Evolutionary conservation across 2,797 vertebrate genomes (phyloP).

Genomic region (Adelosebastes latens): DNA sequence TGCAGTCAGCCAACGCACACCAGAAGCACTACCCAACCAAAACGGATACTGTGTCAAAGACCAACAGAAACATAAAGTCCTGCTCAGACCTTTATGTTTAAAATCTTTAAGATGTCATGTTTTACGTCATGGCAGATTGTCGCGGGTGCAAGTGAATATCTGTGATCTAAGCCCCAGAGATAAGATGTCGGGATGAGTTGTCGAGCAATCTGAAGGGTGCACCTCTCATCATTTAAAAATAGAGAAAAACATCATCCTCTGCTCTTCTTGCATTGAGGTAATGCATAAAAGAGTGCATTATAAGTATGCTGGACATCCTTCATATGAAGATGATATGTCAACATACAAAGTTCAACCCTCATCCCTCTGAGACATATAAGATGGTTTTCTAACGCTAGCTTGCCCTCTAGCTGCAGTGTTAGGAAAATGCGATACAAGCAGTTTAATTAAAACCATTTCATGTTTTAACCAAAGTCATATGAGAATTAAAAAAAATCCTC

Average conservation of each 20-base stretch:
- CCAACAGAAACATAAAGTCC: constrained; percentile 32
- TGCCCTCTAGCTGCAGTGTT: constrained; percentile 67
- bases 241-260: background rate
- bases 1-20: constrained; percentile 42
- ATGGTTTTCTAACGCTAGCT: constrained; percentile 54
- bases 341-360: background rate
- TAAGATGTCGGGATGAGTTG: constrained; percentile 1
- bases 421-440: constrained; percentile 30
- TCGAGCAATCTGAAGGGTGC: constrained; percentile 22
- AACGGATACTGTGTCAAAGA: constrained; percentile 48
- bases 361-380: background rate
- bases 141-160: constrained; percentile 1
- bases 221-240: constrained; percentile 17
- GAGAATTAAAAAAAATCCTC: background rate
- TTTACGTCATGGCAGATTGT: constrained; percentile 31
- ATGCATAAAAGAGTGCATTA: background rate
- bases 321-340: constrained; percentile 10
- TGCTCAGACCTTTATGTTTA: constrained; percentile 47
- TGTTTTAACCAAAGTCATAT: constrained; percentile 1
- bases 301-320: background rate
- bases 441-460: constrained; percentile 27
- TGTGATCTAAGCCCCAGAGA: constrained; percentile 18
- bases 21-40: constrained; percentile 56
- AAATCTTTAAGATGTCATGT: constrained; percentile 61
- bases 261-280: background rate